These are phyloP conservation scores for Huso huso DNA, from an alignment of 2,797 vertebrate genomes.

Conservation along the genomic window DNA sequence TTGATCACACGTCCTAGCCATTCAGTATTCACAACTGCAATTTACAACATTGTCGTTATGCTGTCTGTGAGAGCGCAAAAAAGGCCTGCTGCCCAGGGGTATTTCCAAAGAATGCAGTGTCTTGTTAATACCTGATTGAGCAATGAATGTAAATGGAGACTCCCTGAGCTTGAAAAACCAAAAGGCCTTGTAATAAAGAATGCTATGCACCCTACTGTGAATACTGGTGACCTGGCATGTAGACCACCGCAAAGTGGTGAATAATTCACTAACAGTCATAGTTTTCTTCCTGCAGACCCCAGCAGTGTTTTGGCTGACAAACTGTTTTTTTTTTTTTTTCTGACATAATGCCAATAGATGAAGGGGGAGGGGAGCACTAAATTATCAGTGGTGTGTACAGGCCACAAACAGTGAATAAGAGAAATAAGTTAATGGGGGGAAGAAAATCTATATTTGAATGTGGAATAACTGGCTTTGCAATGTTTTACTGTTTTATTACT, in stretches of 20 bases:
- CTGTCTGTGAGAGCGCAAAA: slow-evolving; percentile 26
- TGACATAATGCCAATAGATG: neutral
- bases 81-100: slow-evolving; percentile 50
- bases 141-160: slow-evolving; percentile 27
- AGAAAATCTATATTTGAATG: too few species aligned
- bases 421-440: too few species aligned
- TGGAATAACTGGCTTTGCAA: too few species aligned
- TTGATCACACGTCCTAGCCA: slow-evolving; percentile 49
- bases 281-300: slow-evolving; percentile 42
- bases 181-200: slow-evolving; percentile 46
- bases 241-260: slow-evolving; percentile 49
- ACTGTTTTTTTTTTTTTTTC: neutral
- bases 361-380: neutral
- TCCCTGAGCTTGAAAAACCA: slow-evolving; percentile 40
- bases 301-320: slow-evolving; percentile 52
- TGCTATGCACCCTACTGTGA: slow-evolving; percentile 41
- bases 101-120: slow-evolving; percentile 57
- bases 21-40: slow-evolving; percentile 49
- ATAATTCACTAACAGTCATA: slow-evolving; percentile 51
- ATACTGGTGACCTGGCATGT: slow-evolving; percentile 44
- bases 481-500: too few species aligned
- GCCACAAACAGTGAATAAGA: too few species aligned
- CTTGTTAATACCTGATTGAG: slow-evolving; percentile 65
- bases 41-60: slow-evolving; percentile 48
- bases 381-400: too few species aligned